These are phyloP conservation scores for Danaus melanippus DNA, from an alignment of 1,140 invertebrate species.

Conservation along the genomic window DNA sequence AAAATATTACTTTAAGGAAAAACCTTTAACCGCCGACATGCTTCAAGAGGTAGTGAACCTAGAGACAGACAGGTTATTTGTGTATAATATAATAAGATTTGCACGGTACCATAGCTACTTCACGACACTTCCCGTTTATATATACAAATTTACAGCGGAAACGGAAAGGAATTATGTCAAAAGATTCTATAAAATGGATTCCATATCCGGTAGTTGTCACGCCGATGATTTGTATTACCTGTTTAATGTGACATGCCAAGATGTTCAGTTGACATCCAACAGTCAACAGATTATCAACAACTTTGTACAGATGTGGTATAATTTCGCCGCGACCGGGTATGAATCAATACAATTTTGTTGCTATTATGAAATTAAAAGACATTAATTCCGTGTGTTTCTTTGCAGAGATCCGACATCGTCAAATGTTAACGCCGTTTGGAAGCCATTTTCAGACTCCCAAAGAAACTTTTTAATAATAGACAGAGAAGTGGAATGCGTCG, in stretches of 20 bases:
- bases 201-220: conserved; percentile 50
- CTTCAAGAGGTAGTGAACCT: conserved; percentile 39
- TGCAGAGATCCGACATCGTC: conserved; percentile 45
- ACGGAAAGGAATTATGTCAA: conserved; percentile 56
- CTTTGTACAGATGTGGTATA: conserved; percentile 46
- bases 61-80: conserved; percentile 45
- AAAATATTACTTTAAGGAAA: conserved; percentile 41
- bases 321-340: conserved; percentile 55
- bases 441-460: conserved; percentile 38
- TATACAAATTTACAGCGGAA: conserved; percentile 53
- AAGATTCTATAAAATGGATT: conserved; percentile 47
- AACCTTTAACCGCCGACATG: conserved; percentile 28
- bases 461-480: conserved; percentile 42
- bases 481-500: conserved; percentile 29
- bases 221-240: conserved; percentile 56
- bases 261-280: conserved; percentile 45
- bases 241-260: conserved; percentile 46
- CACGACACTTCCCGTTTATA: conserved; percentile 36
- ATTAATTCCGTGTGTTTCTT: conserved; percentile 11
- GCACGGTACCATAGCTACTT: conserved; percentile 34
- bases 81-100: conserved; percentile 50
- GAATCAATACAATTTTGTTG: conserved; percentile 11
- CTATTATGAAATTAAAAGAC: too few species aligned
- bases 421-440: conserved; percentile 33
- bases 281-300: conserved; percentile 35